Percentiles rank a stretch among this genome's conserved stretches.
These are phyloP conservation scores for Salvelinus fontinalis DNA, from an alignment of 2,113 vertebrate species.

Conservation along the genomic window DNA sequence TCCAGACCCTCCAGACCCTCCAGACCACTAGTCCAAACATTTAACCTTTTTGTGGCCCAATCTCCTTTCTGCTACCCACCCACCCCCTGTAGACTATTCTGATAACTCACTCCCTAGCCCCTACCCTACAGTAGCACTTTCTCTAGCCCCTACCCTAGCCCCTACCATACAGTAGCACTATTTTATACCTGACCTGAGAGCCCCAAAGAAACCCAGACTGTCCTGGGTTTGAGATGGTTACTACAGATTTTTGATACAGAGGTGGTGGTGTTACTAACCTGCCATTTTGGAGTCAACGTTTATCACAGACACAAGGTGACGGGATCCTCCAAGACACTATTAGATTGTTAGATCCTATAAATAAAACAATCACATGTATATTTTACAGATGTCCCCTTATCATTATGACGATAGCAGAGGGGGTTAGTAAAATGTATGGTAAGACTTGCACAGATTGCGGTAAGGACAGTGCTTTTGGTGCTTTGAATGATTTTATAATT, in stretches of 20 bases:
- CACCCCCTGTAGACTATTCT: not conserved
- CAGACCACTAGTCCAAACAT: no score
- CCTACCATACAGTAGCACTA: no score
- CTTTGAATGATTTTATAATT: no score
- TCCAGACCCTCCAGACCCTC: no score
- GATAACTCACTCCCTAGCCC: no score
- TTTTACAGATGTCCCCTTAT: slow-evolving; percentile 32
- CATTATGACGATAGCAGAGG: slow-evolving; percentile 21
- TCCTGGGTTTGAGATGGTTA: no score
- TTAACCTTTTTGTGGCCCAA: not conserved
- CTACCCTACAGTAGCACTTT: not conserved
- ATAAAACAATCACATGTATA: slow-evolving; percentile 38
- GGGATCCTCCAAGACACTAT: slow-evolving; percentile 2
- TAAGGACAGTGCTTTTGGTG: not conserved
- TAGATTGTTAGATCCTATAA: slow-evolving; percentile 34
- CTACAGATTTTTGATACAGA: no score
- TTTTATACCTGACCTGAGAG: not conserved
- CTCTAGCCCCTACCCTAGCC: no score
- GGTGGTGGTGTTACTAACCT: no score
- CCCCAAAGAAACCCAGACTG: not conserved
- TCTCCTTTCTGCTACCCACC: slow-evolving; percentile 11
- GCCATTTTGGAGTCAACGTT: no score
- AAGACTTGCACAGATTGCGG: not conserved
- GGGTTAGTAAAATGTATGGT: not conserved
- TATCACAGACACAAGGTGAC: not conserved